Conservation (phyloP, 2,888 invertebrate genomes). For the Sphaerophoria rueppellii region DNA sequence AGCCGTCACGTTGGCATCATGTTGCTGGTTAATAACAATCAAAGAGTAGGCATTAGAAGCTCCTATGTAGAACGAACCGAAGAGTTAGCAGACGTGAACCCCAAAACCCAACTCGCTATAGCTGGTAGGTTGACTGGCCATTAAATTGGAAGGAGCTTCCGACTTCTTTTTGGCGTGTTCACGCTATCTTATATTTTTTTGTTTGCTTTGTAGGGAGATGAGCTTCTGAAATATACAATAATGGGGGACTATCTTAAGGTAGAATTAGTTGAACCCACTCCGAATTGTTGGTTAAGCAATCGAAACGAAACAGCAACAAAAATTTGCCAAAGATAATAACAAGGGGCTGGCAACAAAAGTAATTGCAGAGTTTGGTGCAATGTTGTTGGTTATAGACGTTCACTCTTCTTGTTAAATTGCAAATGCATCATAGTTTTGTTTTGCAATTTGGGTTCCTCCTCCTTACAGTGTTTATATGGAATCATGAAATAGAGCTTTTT, state of each 20-base stretch:
- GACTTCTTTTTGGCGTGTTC: conserved; percentile 42
- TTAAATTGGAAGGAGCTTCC: conserved; percentile 31
- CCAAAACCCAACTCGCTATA: conserved; percentile 18
- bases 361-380: conserved; percentile 58
- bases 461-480: too few species aligned
- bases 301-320: conserved; percentile 10
- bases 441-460: background rate
- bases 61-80: too few species aligned
- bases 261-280: conserved; percentile 12
- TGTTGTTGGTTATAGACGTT: conserved; percentile 38
- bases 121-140: conserved; percentile 24
- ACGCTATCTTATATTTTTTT: conserved; percentile 6
- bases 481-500: too few species aligned
- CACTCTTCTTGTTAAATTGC: conserved; percentile 18
- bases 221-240: conserved; percentile 20
- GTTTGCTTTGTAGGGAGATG: conserved; percentile 12
- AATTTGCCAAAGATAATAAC: conserved; percentile 46
- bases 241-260: conserved; percentile 1
- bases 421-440: background rate
- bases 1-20: background rate
- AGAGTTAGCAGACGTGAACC: conserved; percentile 31
- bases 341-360: conserved; percentile 50
- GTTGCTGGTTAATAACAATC: background rate
- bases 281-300: conserved; percentile 5
- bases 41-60: conserved; percentile 21